A percentile compares a stretch with the other conserved stretches of the same genome.
phyloP scores from a whole-genome alignment of 2,797 vertebrate genomes.

The Amazona ochrocephala region DNA sequence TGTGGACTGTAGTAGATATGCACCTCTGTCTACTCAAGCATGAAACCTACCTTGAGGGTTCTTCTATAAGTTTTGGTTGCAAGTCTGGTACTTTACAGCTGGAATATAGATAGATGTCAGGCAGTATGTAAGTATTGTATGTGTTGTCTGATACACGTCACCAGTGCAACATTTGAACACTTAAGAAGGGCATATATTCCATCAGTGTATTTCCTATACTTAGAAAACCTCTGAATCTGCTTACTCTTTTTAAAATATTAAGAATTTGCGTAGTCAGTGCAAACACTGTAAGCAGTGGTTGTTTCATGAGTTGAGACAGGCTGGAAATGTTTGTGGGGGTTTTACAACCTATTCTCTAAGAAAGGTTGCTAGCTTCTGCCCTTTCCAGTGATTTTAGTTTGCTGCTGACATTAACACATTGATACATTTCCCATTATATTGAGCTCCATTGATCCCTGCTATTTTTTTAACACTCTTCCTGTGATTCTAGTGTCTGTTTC shows the following conservation, averaged over 20 bases:
- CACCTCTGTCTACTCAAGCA: neutral
- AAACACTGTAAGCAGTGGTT: neutral
- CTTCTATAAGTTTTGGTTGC: neutral
- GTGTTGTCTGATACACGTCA: neutral
- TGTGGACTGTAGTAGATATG: neutral
- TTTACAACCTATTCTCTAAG: neutral
- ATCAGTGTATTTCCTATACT: neutral
- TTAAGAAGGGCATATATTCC: neutral
- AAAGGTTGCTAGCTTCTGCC: neutral
- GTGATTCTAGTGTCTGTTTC: neutral
- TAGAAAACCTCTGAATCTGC: neutral
- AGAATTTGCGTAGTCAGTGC: neutral
- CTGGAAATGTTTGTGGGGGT: neutral
- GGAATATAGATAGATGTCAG: neutral
- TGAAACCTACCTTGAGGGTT: neutral
- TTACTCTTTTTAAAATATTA: neutral
- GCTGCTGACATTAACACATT: neutral
- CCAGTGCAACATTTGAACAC: neutral
- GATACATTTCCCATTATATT: neutral
- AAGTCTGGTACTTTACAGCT: neutral
- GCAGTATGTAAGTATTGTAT: neutral
- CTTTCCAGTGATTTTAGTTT: neutral
- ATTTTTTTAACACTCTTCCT: neutral
- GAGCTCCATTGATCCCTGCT: neutral
- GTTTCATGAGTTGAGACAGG: neutral